Evolutionary conservation across 2,797 vertebrate species (phyloP), one percentile per base, ranked within the genome.

Genomic region (Arnoldichthys spilopterus): DNA sequence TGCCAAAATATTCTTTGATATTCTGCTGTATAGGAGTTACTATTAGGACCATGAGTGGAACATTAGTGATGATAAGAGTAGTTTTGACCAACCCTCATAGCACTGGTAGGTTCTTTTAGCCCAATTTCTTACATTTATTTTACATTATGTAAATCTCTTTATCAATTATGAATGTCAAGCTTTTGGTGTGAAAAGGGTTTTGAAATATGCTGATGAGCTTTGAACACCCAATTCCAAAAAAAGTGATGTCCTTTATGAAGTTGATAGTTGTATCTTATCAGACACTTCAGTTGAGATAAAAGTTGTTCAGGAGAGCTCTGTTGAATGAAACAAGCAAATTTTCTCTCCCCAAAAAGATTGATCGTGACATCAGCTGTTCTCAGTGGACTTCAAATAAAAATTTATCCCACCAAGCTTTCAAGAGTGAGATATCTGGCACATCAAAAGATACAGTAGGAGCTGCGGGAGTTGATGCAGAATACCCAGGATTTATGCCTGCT

Each of bases 261-360:
- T 45, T 66, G 16, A 63, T 74, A 37, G 28, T 22, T 49, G 20
- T 37, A 68, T 59, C 49, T 71, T 72, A 45, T 78, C 28, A 49
- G 20, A 67, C 20, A 28, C 56, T 68, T 70, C 28, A 43, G 8
- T 6, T 68, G 0, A 56, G 20, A 26, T 72, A 18, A 63, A 82
- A 63, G 43, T 71, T 11, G 51, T 43, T 40, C 69, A n/a, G 76
- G 22, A 67, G n/a, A 67, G 13, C 11, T 69, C 22, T 56, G 26
- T 40, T 80, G 64, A 80, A 76, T 78, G 61, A 66, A 40, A 66
- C 20, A 37, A 54, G 76, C 47, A 26, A 63, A 86, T 87, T 87
- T 90, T 92, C 85, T 93, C 91, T 92, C 91, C 85, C 87, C 81
- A 83, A 93, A 91, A 97, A 98, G 95, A 95, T 92, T 86, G 91